A percentile compares a stretch with the other conserved stretches of the same genome.
These are phyloP conservation scores for Mystacornis crossleyi DNA, from an alignment of 2,113 vertebrate species.

Conservation along the genomic window DNA sequence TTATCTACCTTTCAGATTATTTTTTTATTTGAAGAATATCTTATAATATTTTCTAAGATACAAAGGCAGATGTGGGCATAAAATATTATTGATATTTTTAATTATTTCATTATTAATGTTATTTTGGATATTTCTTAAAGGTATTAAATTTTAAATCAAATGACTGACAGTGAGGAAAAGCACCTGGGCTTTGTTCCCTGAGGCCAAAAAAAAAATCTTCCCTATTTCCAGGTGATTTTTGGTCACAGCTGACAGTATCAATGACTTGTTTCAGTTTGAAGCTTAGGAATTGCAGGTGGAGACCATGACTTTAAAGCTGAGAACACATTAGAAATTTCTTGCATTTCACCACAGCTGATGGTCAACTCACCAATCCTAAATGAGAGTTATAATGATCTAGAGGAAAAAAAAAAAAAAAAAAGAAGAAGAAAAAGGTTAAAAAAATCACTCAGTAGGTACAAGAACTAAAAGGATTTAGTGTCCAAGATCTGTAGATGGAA, in stretches of 20 bases:
- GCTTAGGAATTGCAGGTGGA: neutral
- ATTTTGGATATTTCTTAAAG: neutral
- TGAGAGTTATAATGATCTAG: neutral
- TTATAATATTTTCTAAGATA: neutral
- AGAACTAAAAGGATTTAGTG: neutral
- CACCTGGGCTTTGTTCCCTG: neutral
- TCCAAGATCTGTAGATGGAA: neutral
- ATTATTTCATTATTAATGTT: neutral
- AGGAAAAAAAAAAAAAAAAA: neutral
- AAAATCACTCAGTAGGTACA: neutral
- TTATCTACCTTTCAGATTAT: neutral
- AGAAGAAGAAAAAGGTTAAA: neutral
- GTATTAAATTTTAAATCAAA: neutral
- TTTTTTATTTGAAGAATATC: neutral
- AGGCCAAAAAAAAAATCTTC: neutral
- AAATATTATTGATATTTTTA: neutral
- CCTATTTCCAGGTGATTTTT: neutral
- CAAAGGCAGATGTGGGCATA: neutral
- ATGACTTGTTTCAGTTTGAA: neutral
- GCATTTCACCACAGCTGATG: neutral
- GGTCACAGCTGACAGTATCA: neutral
- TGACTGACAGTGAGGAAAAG: neutral
- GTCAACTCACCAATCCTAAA: neutral
- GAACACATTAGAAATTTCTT: neutral
- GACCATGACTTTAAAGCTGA: neutral